Conservation (phyloP, 1,140 invertebrate species). For the Lucilia cuprina region DNA sequence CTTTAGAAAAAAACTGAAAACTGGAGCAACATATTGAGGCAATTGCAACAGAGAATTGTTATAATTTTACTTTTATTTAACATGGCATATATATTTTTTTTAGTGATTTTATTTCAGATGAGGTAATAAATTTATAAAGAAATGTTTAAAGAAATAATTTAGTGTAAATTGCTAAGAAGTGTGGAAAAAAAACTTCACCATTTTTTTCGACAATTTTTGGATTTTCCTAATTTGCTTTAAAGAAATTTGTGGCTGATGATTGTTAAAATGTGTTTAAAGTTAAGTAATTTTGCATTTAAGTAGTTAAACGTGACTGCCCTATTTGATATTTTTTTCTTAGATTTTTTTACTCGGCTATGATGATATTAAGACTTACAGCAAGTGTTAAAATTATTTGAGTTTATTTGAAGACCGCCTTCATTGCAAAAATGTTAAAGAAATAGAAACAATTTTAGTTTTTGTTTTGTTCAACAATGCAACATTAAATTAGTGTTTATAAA, state of each 20-base stretch:
- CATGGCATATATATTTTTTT: neutral
- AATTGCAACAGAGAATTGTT: conserved; percentile 10
- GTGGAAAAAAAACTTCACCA: neutral
- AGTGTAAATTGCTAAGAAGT: neutral
- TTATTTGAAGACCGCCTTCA: neutral
- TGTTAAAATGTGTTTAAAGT: neutral
- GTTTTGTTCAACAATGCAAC: neutral
- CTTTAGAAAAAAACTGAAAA: neutral
- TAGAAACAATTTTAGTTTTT: neutral
- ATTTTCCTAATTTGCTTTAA: neutral
- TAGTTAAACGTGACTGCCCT: conserved; percentile 27
- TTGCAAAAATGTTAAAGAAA: neutral
- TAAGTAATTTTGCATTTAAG: conserved; percentile 17
- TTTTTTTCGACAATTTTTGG: neutral
- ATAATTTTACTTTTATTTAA: neutral
- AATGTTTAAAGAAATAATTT: neutral
- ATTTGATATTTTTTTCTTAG: neutral
- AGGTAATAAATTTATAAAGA: conserved; percentile 1
- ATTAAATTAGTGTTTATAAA: conserved; percentile 15
- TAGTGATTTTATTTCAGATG: no score
- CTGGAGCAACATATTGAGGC: neutral
- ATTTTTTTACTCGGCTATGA: neutral
- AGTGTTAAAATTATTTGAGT: neutral
- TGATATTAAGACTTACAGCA: neutral
- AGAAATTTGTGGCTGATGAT: neutral